A percentile compares a stretch with the other conserved stretches of the same genome.
phyloP scores from a whole-genome alignment of 2,797 vertebrate species.

The Gambusia yucatana region DNA sequence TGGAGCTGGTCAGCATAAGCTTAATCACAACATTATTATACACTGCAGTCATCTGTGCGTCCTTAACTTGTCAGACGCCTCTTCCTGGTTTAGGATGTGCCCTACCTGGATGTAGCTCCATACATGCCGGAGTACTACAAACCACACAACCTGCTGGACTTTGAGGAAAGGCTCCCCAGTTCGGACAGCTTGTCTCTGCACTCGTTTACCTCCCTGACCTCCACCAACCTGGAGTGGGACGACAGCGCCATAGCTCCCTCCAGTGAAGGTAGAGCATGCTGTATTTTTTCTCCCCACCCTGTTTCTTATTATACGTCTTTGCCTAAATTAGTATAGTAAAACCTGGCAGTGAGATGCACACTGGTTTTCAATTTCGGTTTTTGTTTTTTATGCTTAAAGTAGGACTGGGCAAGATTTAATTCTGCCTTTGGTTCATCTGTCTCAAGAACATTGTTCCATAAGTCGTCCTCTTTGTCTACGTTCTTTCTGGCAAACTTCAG shows the following conservation, averaged over 20 bases:
- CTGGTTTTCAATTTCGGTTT: background rate
- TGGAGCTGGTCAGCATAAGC: constrained; percentile 89
- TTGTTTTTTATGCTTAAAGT: background rate
- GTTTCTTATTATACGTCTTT: background rate
- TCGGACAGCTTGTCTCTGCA: constrained; percentile 96
- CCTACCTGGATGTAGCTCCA: constrained; percentile 94
- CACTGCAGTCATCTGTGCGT: background rate
- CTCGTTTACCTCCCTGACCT: constrained; percentile 96
- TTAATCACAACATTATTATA: constrained; percentile 4
- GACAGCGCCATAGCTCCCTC: constrained; percentile 98
- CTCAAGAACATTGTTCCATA: background rate
- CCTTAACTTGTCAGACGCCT: background rate
- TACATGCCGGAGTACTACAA: constrained; percentile 99
- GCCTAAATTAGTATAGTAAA: constrained; percentile 1
- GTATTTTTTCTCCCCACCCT: background rate
- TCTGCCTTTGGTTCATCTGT: background rate
- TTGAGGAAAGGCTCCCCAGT: constrained; percentile 94
- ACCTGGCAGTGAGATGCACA: constrained; percentile 1
- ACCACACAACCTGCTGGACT: constrained; percentile 95
- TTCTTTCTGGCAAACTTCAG: background rate
- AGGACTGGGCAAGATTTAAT: background rate
- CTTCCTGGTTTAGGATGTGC: constrained; percentile 86
- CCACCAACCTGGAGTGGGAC: constrained; percentile 98
- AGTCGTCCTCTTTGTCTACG: background rate
- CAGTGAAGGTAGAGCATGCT: constrained; percentile 89